Percentiles rank a stretch among this genome's conserved stretches.
Conservation (phyloP, 1,140 invertebrate species). For the Nomia melanderi region DNA sequence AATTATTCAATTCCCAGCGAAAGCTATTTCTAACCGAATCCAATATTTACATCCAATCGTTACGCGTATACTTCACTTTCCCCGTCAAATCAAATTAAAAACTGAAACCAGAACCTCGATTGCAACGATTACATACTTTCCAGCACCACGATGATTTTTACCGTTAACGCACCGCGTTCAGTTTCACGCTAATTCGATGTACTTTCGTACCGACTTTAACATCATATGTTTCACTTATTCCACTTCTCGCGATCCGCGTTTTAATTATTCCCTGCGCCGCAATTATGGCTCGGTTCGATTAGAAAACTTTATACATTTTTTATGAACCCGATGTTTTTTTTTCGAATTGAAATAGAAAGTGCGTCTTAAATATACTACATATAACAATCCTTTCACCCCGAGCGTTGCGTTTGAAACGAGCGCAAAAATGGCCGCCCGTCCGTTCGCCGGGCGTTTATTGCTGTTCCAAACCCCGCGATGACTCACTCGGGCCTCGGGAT, state of each 20-base stretch:
- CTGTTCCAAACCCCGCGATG: conserved; percentile 25
- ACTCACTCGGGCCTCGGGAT: conserved; percentile 46
- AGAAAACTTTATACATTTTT: background rate
- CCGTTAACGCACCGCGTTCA: too few relatives aligned
- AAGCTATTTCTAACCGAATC: too few relatives aligned
- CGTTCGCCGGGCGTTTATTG: conserved; percentile 43
- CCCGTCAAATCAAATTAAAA: too few relatives aligned
- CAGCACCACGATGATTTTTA: too few relatives aligned
- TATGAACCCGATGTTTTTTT: background rate
- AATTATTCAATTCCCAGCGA: too few relatives aligned
- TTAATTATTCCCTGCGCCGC: too few relatives aligned
- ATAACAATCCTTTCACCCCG: background rate
- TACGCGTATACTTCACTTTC: background rate
- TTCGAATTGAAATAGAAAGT: conserved; percentile 3
- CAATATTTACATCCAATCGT: too few relatives aligned
- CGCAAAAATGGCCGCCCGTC: background rate
- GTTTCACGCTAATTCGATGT: too few relatives aligned
- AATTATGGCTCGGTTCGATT: background rate
- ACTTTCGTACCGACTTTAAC: too few relatives aligned
- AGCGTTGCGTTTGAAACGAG: background rate
- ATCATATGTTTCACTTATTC: too few relatives aligned
- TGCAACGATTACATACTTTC: background rate
- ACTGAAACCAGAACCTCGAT: background rate
- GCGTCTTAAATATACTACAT: background rate
- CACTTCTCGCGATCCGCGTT: too few relatives aligned